A percentile compares a stretch with the other conserved stretches of the same genome.
Evolutionary conservation across 1,140 invertebrate species (phyloP).

Genomic region (Pachyrhynchus sulphureomaculatus): DNA sequence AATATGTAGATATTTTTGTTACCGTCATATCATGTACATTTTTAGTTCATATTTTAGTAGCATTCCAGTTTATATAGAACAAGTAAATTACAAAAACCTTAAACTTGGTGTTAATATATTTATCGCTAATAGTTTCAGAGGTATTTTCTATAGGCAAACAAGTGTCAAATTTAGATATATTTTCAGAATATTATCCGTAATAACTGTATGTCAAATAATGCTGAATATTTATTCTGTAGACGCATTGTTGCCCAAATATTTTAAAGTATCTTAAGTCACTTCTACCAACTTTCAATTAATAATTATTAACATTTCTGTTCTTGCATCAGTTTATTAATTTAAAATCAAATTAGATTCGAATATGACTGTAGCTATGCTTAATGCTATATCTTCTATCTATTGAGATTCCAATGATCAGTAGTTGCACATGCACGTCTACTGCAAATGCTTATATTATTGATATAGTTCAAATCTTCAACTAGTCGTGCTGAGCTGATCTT

Average conservation of each 20-base stretch:
- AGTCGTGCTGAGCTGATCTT: no score
- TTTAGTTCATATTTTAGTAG: constrained; percentile 35
- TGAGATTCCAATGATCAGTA: no score
- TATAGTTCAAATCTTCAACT: no score
- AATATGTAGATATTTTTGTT: constrained; percentile 40
- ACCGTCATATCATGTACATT: constrained; percentile 36
- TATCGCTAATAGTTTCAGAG: constrained; percentile 22
- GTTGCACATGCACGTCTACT: no score
- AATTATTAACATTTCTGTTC: no score
- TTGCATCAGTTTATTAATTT: no score
- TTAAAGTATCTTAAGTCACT: neutral
- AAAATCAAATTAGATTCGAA: no score
- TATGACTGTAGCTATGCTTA: no score
- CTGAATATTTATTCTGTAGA: neutral
- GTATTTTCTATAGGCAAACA: constrained; percentile 34
- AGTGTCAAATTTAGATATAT: constrained; percentile 37
- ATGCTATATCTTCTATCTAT: no score
- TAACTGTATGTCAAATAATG: constrained; percentile 11
- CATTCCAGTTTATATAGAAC: constrained; percentile 34
- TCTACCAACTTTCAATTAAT: no score
- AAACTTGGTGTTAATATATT: constrained; percentile 11
- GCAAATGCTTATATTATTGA: no score
- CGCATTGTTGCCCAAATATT: constrained; percentile 5
- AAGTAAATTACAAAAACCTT: constrained; percentile 2
- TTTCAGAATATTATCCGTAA: constrained; percentile 17